These are phyloP conservation scores for Gortyna flavago DNA, from an alignment of 2,888 invertebrate species.

Conservation along the genomic window DNA sequence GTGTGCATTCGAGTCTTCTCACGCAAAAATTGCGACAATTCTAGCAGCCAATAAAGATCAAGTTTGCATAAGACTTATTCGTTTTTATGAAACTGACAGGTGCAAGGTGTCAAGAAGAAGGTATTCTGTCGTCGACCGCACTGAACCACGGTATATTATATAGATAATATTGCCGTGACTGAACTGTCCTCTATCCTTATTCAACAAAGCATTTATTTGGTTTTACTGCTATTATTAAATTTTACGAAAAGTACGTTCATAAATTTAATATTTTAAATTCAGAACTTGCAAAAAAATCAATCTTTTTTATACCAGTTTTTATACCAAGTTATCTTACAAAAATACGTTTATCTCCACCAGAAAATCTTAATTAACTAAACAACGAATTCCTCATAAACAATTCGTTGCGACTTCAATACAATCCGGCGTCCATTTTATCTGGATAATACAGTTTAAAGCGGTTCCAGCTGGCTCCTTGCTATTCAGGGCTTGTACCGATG, in stretches of 20 bases:
- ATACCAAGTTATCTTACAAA: not conserved
- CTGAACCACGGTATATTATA: too few relatives aligned
- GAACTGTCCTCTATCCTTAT: too few relatives aligned
- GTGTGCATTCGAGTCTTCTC: not conserved
- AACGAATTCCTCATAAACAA: constrained; percentile 62
- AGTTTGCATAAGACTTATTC: too few relatives aligned
- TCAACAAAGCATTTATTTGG: not conserved
- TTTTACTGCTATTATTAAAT: not conserved
- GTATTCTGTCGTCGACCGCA: too few relatives aligned
- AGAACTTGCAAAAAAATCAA: not conserved
- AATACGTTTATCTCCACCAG: not conserved
- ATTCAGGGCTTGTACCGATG: constrained; percentile 74
- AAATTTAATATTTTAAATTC: not conserved
- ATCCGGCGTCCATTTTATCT: constrained; percentile 71
- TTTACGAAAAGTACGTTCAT: too few relatives aligned
- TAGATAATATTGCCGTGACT: too few relatives aligned
- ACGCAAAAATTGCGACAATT: not conserved
- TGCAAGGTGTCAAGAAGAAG: too few relatives aligned
- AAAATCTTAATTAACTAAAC: constrained; percentile 62
- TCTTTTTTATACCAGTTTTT: not conserved
- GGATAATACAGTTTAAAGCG: constrained; percentile 72
- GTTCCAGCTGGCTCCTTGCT: constrained; percentile 73
- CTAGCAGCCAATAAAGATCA: too few relatives aligned
- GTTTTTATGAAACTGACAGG: too few relatives aligned
- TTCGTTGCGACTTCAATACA: constrained; percentile 68